These are phyloP conservation scores for Pardalotus punctatus DNA, from an alignment of 2,113 vertebrate genomes.

Conservation along the genomic window DNA sequence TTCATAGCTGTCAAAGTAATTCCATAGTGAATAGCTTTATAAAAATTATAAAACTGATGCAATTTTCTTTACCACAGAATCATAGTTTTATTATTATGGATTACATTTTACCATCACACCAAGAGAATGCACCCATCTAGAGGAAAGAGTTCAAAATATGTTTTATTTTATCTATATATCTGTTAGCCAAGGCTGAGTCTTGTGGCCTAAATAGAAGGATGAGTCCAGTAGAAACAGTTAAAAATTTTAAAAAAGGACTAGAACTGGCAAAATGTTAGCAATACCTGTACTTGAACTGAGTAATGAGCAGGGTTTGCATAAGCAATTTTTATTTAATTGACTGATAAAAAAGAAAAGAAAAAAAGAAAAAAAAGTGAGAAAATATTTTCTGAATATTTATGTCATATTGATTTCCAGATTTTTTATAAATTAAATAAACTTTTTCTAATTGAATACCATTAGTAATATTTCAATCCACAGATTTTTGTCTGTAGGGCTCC, in stretches of 20 bases:
- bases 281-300: rapidly evolving
- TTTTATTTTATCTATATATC: not conserved
- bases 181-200: not conserved
- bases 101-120: not conserved
- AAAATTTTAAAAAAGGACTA: not conserved
- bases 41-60: not conserved
- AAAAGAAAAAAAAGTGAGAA: too few relatives aligned
- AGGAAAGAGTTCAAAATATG: not conserved
- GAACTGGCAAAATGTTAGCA: not conserved
- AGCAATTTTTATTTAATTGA: not conserved
- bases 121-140: not conserved
- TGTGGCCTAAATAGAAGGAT: not conserved
- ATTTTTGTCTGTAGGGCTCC: not conserved
- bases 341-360: not conserved
- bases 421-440: not conserved
- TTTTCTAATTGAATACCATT: not conserved
- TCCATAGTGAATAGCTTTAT: not conserved
- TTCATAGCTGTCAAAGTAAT: not conserved
- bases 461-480: not conserved
- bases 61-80: not conserved
- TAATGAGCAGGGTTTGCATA: rapidly evolving
- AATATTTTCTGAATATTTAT: not conserved
- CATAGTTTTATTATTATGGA: not conserved
- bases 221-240: rapidly evolving
- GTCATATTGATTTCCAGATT: not conserved